Evolutionary conservation across 2,888 invertebrate species (phyloP), one percentile per base, ranked within the genome.

Genomic region (Platynereis dumerilii): DNA sequence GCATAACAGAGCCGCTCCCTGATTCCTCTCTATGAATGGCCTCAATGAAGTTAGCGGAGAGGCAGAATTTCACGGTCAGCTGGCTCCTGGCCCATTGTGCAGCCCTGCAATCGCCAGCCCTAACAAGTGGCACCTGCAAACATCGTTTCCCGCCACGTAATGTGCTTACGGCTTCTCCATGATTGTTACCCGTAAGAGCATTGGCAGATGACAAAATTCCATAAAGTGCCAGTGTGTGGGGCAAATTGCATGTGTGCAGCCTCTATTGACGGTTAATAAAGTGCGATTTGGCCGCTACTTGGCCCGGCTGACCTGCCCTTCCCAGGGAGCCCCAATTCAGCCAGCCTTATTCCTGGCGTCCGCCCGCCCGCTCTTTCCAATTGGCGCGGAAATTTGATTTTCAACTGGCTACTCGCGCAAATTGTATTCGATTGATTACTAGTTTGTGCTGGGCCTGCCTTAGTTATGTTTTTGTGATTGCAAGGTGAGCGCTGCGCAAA

Each of bases 391-490:
- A 62, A 62, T 62, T 57, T 29, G 56, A 57, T 62, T 62, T 57
- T 45, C 42, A 57, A 42, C 39, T 54, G 20, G 45, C 48, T 42
- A 34, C 62, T 57, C 20, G 22, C 15, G 20, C 57, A 62, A 62
- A 62, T 62, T 57, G 57, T 62, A 62, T 62, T 57, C 56, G 56
- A 62, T 62, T 56, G 62, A 62, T 62, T 62, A 62, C 62, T 28
- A 62, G 52, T 62, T 62, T 53, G 34, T 34, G 34, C 34, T 61
- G 53, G 53, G 54, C 55, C 55, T 10, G n/a, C 20, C 52, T 52
- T 20, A 52, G 52, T 52, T 52, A 22, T 20, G 52, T 52, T 52
- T n/a, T 22, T n/a, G 52, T 52, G 20, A 52, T 52, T 52, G 24
- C 24, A 20, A 52, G 52, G 52, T 20, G 52, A 52, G 17, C 24